Conservation (phyloP, 35 echinoderm and acorn worm genomes). For the Amphiura filiformis region DNA sequence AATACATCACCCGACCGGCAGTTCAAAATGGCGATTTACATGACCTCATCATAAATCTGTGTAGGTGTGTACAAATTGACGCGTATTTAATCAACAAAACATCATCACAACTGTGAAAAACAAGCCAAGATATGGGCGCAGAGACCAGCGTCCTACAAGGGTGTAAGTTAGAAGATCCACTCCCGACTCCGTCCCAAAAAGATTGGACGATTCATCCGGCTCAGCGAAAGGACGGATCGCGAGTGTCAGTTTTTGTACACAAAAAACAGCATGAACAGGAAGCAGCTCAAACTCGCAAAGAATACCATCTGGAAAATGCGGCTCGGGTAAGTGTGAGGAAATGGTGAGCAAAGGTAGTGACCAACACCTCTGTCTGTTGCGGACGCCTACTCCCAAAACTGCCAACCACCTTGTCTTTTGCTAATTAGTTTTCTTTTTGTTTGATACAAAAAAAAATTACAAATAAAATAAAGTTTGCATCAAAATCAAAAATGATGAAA, state of each 20-base stretch:
- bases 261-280: slow-evolving; percentile 76
- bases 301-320: slow-evolving; percentile 82
- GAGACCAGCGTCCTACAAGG: slow-evolving; percentile 85
- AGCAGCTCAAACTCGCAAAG: slow-evolving; percentile 27
- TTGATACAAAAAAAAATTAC: too few species aligned
- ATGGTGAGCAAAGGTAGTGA: neutral
- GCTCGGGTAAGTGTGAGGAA: slow-evolving; percentile 78
- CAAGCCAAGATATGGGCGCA: slow-evolving; percentile 76
- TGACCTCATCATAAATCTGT: too few species aligned
- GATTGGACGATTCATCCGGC: slow-evolving; percentile 95
- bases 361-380: neutral
- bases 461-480: too few species aligned
- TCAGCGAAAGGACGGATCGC: slow-evolving; percentile 78
- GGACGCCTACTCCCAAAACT: too few species aligned
- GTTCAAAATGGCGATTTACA: too few species aligned
- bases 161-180: slow-evolving; percentile 82
- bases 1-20: too few species aligned
- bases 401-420: too few species aligned
- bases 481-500: too few species aligned
- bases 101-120: too few species aligned
- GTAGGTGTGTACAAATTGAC: too few species aligned
- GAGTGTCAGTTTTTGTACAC: slow-evolving; percentile 91
- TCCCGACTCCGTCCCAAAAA: slow-evolving; percentile 35
- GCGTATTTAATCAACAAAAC: too few species aligned
- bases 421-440: too few species aligned